These are phyloP conservation scores for Paedocypris micromegethes DNA, from an alignment of 2,797 vertebrate species.

Conservation along the genomic window DNA sequence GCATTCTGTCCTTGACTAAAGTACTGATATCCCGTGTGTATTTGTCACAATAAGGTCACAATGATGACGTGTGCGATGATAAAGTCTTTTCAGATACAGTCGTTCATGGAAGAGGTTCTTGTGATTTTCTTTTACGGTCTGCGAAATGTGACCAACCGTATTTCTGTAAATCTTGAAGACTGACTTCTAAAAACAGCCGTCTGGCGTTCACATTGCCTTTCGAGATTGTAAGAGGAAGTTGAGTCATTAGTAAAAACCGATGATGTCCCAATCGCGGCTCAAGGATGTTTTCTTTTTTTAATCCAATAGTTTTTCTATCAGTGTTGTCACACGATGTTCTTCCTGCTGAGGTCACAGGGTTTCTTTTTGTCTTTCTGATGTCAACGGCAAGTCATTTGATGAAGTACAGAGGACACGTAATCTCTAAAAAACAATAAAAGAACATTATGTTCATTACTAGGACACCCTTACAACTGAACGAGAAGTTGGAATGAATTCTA, in stretches of 20 bases:
- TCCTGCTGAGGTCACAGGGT: constrained; percentile 36
- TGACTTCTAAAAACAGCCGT: neutral
- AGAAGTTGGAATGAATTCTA: neutral
- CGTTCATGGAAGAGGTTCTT: neutral
- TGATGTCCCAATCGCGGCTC: constrained; percentile 8
- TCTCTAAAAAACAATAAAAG: constrained; percentile 56
- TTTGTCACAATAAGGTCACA: constrained; percentile 2
- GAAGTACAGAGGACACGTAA: constrained; percentile 63
- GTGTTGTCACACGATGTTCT: constrained; percentile 3
- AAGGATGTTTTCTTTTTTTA: constrained; percentile 2
- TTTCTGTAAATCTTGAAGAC: too few relatives aligned
- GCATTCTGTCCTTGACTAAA: neutral
- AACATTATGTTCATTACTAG: neutral
- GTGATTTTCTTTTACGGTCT: neutral
- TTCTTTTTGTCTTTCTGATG: constrained; percentile 51
- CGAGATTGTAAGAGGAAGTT: neutral
- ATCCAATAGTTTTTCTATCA: constrained; percentile 8
- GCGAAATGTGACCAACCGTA: neutral
- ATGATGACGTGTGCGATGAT: neutral
- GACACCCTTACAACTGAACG: too few relatives aligned
- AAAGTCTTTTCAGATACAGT: neutral
- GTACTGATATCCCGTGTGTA: constrained; percentile 12
- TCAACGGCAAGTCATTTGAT: constrained; percentile 55
- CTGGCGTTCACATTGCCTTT: constrained; percentile 7
- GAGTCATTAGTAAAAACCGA: constrained; percentile 6